Conservation (phyloP, 2,888 invertebrate species). For the Trichopoda pennipes region DNA sequence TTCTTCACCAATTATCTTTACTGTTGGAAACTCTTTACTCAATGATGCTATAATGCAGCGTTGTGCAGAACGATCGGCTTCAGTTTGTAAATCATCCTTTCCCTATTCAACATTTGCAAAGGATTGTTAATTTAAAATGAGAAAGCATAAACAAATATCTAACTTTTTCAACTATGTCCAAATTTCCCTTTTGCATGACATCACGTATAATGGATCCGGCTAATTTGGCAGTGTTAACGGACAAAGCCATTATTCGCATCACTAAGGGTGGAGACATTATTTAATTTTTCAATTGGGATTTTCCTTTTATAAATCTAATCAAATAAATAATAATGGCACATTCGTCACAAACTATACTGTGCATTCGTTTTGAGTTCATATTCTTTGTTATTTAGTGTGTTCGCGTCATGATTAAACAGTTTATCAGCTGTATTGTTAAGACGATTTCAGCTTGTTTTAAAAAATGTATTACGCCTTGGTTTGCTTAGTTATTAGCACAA, state of each 20-base stretch:
- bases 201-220: slow-evolving; percentile 96
- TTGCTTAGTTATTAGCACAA: too few relatives aligned
- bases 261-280: slow-evolving; percentile 74
- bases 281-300: background rate
- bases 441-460: too few relatives aligned
- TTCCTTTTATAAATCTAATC: too few relatives aligned
- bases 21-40: slow-evolving; percentile 89
- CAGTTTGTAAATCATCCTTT: slow-evolving; percentile 97
- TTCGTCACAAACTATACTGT: too few relatives aligned
- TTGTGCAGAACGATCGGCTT: slow-evolving; percentile 98
- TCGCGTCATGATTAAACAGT: too few relatives aligned
- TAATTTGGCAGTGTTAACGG: slow-evolving; percentile 85
- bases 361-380: too few relatives aligned
- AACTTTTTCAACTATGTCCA: slow-evolving; percentile 95
- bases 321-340: too few relatives aligned
- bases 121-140: slow-evolving; percentile 1
- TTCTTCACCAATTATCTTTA: slow-evolving; percentile 96
- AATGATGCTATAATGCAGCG: slow-evolving; percentile 95
- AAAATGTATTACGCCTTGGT: too few relatives aligned
- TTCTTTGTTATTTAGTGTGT: too few relatives aligned
- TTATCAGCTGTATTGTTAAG: too few relatives aligned
- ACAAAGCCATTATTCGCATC: slow-evolving; percentile 79
- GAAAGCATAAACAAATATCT: background rate
- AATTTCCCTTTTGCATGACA: slow-evolving; percentile 92
- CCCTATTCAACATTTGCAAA: slow-evolving; percentile 81